Evolutionary conservation across 1,140 invertebrate genomes (phyloP).

Genomic region (Atta texana): DNA sequence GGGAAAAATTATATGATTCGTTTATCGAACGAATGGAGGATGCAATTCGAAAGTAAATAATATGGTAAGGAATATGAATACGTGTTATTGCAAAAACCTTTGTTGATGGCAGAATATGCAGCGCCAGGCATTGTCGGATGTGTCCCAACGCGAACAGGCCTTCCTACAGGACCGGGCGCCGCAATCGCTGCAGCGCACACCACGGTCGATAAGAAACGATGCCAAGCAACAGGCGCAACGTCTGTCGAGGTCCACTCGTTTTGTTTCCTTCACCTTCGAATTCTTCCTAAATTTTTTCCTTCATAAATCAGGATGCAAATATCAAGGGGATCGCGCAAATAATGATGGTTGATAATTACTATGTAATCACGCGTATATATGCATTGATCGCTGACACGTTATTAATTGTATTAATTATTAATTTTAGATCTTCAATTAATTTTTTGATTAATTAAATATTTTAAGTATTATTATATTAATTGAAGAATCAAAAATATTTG

Average conservation of each 20-base stretch:
- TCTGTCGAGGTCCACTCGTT: conserved; percentile 71
- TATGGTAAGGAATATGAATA: neutral
- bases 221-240: conserved; percentile 83
- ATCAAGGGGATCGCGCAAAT: neutral
- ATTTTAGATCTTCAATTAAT: neutral
- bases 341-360: neutral
- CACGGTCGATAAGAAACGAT: conserved; percentile 78
- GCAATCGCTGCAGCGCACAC: conserved; percentile 81
- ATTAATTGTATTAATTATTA: neutral
- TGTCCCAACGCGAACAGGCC: conserved; percentile 80
- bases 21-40: neutral
- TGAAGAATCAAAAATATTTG: neutral
- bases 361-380: neutral
- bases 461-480: neutral
- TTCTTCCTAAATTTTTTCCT: conserved; percentile 75
- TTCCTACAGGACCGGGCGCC: conserved; percentile 78
- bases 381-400: neutral
- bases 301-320: neutral
- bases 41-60: conserved; percentile 23
- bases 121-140: conserved; percentile 76
- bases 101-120: conserved; percentile 83
- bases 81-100: conserved; percentile 74
- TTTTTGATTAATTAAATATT: neutral
- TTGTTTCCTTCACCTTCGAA: conserved; percentile 58
- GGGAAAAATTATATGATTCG: neutral